Conservation (phyloP, 2,113 vertebrate genomes). For the Callipepla squamata region DNA sequence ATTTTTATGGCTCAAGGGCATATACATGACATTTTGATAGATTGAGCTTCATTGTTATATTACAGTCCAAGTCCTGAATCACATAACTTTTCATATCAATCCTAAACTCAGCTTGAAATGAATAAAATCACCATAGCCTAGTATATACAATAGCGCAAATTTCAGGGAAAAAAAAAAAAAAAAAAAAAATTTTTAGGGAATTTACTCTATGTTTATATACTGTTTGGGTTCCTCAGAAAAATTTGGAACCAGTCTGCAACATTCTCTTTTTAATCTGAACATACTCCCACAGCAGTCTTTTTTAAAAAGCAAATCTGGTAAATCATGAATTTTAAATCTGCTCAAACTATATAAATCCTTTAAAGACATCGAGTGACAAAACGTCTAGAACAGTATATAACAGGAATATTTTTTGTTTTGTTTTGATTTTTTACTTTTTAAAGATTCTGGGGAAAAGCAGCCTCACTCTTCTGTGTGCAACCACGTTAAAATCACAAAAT, state of each 20-base stretch:
- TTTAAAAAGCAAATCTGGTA: not conserved
- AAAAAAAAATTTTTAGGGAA: no score
- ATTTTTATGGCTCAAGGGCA: not conserved
- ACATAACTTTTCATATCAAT: not conserved
- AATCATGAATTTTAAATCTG: not conserved
- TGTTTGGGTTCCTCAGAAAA: not conserved
- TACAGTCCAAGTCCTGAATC: not conserved
- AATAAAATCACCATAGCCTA: not conserved
- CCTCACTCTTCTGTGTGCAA: not conserved
- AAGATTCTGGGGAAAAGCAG: not conserved
- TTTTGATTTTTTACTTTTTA: not conserved
- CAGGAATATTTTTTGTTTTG: not conserved
- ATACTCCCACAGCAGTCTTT: not conserved
- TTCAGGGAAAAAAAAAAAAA: not conserved
- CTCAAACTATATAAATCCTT: not conserved
- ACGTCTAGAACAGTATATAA: not conserved
- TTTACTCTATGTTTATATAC: not conserved
- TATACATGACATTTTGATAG: not conserved
- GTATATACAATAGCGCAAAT: not conserved
- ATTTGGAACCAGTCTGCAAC: not conserved
- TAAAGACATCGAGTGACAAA: not conserved
- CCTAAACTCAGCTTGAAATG: not conserved
- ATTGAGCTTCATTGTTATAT: not conserved
- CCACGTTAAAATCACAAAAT: not conserved
- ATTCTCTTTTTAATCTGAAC: not conserved